phyloP scores from a whole-genome alignment of 2,797 vertebrate species.

The Poecilia picta region DNA sequence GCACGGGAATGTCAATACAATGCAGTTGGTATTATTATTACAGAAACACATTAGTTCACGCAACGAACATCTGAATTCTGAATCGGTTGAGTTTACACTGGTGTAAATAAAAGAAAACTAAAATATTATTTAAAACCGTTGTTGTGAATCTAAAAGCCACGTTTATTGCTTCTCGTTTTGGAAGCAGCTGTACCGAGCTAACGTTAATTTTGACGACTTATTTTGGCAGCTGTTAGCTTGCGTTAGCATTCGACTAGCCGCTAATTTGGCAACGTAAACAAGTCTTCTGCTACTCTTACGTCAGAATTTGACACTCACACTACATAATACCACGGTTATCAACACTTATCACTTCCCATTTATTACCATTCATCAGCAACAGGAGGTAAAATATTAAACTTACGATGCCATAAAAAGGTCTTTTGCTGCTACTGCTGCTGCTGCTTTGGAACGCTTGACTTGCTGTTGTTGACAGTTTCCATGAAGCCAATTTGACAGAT shows the following conservation, averaged over 20 bases:
- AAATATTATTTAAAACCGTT: not conserved
- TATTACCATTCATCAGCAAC: not conserved
- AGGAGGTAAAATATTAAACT: slow-evolving; percentile 32
- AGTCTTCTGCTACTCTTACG: slow-evolving; percentile 30
- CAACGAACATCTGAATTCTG: not conserved
- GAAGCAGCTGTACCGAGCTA: not conserved
- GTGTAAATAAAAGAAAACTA: not conserved
- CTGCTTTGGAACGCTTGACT: slow-evolving; percentile 25
- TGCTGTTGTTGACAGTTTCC: slow-evolving; percentile 70
- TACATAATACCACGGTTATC: fast-evolving
- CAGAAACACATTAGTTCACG: not conserved
- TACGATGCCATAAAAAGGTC: slow-evolving; percentile 19
- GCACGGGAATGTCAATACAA: not conserved
- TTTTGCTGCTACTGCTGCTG: not conserved
- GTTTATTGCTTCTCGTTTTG: not conserved
- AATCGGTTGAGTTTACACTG: not conserved
- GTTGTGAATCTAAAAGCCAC: not conserved
- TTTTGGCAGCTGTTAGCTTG: slow-evolving; percentile 21
- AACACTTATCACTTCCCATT: fast-evolving
- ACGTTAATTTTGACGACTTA: not conserved
- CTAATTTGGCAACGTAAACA: slow-evolving; percentile 41
- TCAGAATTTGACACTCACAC: not conserved
- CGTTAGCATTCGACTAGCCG: slow-evolving; percentile 46
- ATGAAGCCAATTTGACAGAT: slow-evolving; percentile 30
- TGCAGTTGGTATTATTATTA: not conserved